Evolutionary conservation across 2,888 invertebrate species (phyloP).

Genomic region (Xestia c-nigrum): DNA sequence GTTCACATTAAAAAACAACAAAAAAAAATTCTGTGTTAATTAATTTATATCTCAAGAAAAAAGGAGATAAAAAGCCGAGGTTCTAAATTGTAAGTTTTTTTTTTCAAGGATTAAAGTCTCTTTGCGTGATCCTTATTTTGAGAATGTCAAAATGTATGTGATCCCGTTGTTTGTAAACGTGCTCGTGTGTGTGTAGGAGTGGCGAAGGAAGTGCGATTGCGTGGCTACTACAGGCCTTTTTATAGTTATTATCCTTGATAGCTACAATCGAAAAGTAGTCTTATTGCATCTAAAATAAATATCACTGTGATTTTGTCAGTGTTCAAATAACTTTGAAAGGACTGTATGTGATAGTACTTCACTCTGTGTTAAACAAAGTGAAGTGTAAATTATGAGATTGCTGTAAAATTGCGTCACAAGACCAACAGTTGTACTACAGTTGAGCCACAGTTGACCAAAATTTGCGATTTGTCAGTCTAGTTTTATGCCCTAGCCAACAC

Average conservation of each 20-base stretch:
- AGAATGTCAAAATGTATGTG: slow-evolving; percentile 64
- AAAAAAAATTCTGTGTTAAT: slow-evolving; percentile 53
- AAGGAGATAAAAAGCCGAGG: slow-evolving; percentile 49
- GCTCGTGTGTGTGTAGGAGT: slow-evolving; percentile 40
- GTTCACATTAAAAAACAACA: slow-evolving; percentile 8
- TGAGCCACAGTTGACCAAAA: background rate
- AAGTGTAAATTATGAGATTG: slow-evolving; percentile 20
- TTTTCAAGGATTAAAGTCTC: slow-evolving; percentile 48
- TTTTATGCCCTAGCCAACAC: background rate
- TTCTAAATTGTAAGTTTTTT: slow-evolving; percentile 33
- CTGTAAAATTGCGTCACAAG: slow-evolving; percentile 18
- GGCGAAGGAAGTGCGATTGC: slow-evolving; percentile 35
- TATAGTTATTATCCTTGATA: background rate
- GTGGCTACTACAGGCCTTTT: slow-evolving; percentile 11
- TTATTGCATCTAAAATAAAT: background rate
- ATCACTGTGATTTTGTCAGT: background rate
- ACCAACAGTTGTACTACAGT: background rate
- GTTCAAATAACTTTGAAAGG: background rate
- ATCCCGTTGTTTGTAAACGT: slow-evolving; percentile 49
- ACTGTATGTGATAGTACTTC: background rate
- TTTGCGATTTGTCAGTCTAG: background rate
- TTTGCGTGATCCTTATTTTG: slow-evolving; percentile 65
- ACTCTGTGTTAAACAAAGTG: slow-evolving; percentile 38
- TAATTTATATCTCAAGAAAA: slow-evolving; percentile 38
- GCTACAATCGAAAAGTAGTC: background rate